phyloP scores from a whole-genome alignment of 2,888 invertebrate genomes.

The Eurytoma californica region DNA sequence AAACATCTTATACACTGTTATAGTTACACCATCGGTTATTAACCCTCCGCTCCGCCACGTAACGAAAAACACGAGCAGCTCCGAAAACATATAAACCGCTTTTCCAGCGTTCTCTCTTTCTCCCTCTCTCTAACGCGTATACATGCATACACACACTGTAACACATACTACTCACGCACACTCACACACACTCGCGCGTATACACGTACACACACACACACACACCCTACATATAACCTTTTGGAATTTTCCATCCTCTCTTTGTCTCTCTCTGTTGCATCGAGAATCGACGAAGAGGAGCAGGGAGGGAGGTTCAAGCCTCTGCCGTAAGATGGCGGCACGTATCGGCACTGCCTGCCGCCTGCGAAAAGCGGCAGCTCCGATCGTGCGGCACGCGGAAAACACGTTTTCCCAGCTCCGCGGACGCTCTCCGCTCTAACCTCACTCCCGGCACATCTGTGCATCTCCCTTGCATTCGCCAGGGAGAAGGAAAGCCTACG shows the following conservation, averaged over 20 bases:
- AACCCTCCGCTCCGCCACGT: no score
- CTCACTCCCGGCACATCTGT: slow-evolving; percentile 14
- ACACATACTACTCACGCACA: no score
- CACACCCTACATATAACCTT: no score
- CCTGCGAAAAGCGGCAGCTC: neutral
- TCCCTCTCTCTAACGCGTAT: no score
- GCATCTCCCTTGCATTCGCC: neutral
- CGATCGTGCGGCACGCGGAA: slow-evolving; percentile 42
- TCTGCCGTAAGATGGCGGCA: slow-evolving; percentile 28
- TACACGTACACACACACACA: no score
- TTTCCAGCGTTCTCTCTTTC: neutral
- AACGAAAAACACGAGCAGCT: no score
- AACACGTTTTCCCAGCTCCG: slow-evolving; percentile 43
- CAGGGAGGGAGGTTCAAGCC: neutral
- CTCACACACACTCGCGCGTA: no score
- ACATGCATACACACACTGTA: no score
- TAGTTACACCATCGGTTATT: no score
- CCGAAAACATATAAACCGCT: neutral
- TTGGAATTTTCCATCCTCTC: slow-evolving; percentile 22
- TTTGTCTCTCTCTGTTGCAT: neutral
- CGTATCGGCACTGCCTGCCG: neutral
- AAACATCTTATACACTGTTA: no score
- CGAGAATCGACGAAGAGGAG: neutral
- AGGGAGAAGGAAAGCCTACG: no score
- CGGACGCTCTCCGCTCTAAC: slow-evolving; percentile 8